Evolutionary conservation across 2,888 invertebrate species (phyloP).

Genomic region (Ornithoptera alexandrae): DNA sequence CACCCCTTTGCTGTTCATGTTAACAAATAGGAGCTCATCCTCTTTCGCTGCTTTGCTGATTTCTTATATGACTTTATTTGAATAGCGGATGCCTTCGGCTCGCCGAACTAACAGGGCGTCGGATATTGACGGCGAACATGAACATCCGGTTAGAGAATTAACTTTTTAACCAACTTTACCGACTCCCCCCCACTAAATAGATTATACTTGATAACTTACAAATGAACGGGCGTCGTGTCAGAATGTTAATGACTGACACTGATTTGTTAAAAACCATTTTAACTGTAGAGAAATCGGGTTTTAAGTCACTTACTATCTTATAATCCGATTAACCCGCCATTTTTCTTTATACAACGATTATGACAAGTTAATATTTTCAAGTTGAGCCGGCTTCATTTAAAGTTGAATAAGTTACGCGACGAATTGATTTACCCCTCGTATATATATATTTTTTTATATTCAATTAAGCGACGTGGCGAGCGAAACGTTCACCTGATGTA

Average conservation of each 20-base stretch:
- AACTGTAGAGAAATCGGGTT: slow-evolving; percentile 19
- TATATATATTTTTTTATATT: neutral
- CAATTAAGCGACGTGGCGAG: too few relatives aligned
- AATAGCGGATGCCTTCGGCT: too few relatives aligned
- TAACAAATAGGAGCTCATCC: too few relatives aligned
- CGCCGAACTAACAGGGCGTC: neutral
- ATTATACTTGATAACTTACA: slow-evolving; percentile 24
- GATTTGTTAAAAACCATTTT: slow-evolving; percentile 26
- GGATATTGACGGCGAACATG: slow-evolving; percentile 8
- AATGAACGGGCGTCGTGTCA: slow-evolving; percentile 13
- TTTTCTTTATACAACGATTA: slow-evolving; percentile 5
- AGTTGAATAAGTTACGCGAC: neutral
- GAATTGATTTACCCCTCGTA: neutral
- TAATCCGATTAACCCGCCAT: slow-evolving; percentile 17
- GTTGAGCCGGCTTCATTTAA: neutral
- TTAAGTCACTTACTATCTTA: slow-evolving; percentile 8
- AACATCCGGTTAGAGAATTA: slow-evolving; percentile 19
- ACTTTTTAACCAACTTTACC: slow-evolving; percentile 20
- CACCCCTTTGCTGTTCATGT: too few relatives aligned
- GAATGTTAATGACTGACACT: slow-evolving; percentile 27
- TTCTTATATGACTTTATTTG: too few relatives aligned
- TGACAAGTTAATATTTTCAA: slow-evolving; percentile 14
- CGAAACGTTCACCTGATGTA: too few relatives aligned
- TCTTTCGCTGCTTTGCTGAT: too few relatives aligned
- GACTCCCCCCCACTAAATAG: slow-evolving; percentile 12